phyloP scores from a whole-genome alignment of 37 sponge, comb jelly and placozoan genomes.

The Haliclona indistincta region DNA sequence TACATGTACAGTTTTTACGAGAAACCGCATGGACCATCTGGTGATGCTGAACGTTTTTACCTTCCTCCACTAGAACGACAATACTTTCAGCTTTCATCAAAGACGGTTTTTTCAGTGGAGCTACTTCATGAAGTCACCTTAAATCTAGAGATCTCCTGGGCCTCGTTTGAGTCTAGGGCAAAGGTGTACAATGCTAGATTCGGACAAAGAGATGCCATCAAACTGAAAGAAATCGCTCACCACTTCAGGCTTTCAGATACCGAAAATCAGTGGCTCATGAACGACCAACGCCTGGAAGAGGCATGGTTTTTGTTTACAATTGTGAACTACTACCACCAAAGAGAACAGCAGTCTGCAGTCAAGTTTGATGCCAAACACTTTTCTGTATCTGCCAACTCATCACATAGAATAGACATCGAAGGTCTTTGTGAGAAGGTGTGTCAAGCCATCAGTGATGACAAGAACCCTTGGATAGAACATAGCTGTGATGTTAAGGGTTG shows the following conservation, averaged over 20 bases:
- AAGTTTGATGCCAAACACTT: not conserved
- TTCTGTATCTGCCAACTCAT: too few relatives aligned
- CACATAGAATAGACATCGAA: constrained; percentile 15
- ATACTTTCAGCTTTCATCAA: constrained; percentile 6
- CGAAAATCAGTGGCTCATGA: constrained; percentile 7
- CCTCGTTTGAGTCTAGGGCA: constrained; percentile 19
- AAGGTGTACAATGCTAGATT: constrained; percentile 20
- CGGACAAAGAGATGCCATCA: not conserved
- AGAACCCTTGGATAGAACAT: constrained; percentile 7
- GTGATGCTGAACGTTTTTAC: too few relatives aligned
- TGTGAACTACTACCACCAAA: not conserved
- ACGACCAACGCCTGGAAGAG: constrained; percentile 12
- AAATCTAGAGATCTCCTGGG: not conserved
- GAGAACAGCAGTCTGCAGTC: not conserved
- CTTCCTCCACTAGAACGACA: not conserved
- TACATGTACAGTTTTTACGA: too few relatives aligned
- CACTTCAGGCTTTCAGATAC: not conserved
- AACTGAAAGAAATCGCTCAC: not conserved
- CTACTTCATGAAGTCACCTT: constrained; percentile 8
- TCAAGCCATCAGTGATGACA: too few relatives aligned
- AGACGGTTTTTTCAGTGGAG: constrained; percentile 5
- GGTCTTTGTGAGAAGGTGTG: not conserved
- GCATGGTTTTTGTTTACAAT: constrained; percentile 20
- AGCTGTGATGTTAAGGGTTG: not conserved
- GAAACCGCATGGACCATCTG: too few relatives aligned